Conservation (phyloP, 2,113 vertebrate species). For the Phoxinus phoxinus region DNA sequence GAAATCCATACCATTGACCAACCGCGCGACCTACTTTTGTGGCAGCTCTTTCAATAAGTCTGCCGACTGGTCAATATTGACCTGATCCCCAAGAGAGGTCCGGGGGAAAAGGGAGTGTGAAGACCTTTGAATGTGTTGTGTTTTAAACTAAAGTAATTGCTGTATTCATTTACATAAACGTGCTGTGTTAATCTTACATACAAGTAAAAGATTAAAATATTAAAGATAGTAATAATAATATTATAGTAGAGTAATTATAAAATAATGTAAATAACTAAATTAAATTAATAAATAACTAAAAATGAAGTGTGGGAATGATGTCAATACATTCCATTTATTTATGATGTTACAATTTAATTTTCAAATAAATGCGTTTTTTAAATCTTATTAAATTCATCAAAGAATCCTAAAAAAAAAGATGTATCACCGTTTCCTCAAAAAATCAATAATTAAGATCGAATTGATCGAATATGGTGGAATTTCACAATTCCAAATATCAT, state of each 20-base stretch:
- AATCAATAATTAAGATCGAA: no score
- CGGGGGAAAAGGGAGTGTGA: slow-evolving; percentile 40
- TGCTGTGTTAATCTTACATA: not conserved
- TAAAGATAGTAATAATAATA: no score
- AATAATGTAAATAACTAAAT: not conserved
- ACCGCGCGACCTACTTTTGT: slow-evolving; percentile 76
- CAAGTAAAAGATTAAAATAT: not conserved
- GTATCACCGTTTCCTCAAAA: not conserved
- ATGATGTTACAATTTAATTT: no score
- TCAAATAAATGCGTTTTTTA: no score
- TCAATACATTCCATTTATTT: not conserved
- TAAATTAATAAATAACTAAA: not conserved
- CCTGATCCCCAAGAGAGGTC: slow-evolving; percentile 65
- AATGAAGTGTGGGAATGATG: not conserved
- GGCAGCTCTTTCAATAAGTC: slow-evolving; percentile 78
- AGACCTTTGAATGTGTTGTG: slow-evolving; percentile 6
- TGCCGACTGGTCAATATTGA: slow-evolving; percentile 70
- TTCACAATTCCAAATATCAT: not conserved
- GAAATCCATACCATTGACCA: slow-evolving; percentile 78
- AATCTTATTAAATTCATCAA: not conserved
- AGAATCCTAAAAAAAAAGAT: not conserved
- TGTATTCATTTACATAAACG: not conserved
- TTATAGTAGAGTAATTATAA: not conserved
- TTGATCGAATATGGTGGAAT: no score
- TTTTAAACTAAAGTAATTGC: not conserved